Evolutionary conservation across 2,888 invertebrate genomes (phyloP), one percentile per base, ranked within the genome.

Genomic region (Rhagium mordax): DNA sequence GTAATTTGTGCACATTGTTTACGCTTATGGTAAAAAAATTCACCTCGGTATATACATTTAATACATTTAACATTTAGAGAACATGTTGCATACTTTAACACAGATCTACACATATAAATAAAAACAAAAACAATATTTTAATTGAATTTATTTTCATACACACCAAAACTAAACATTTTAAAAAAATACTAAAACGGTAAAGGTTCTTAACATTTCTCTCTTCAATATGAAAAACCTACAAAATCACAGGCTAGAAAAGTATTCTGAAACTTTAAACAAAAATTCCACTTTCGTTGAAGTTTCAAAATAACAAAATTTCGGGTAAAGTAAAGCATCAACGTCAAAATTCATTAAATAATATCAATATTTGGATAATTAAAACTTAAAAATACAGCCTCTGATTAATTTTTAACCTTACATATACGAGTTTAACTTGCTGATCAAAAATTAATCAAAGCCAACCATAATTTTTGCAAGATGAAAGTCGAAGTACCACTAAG

Each of bases 131-230:
- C 74, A 75, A 78, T 78, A 73, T 78, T 78, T 81, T 75, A 69
- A 78, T 79, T 71, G 72, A 75, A 77, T 80, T 81, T 81, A 81
- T 81, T 79, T 79, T 77, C 75, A 78, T 79, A 81, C 81, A 82
- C 81, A 79, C 79, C 79, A 80, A 78, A 67, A 67, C 71, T 73
- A 80, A 80, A 78, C 75, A 74, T 74, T 74, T 55, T 57, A 78
- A 79, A 79, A 81, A 81, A 77, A 77, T 76, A 78, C 74, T 76
- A 79, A 67, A 77, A 75, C 73, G 75, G 77, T 77, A 76, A 68
- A 61, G 57, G 71, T 66, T 61, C 49, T 29, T 55, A 55, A 29
- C 47, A 47, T 18, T 60, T 21, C 27, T 60, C 49, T 68, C 53
- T 67, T 33, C 21, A 65, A 65, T 51, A 66, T 74, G 71, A 74